Base-by-base conservation (phyloP, 53 echinoderm and acorn worm genomes). In the Holothuria scabra region DNA sequence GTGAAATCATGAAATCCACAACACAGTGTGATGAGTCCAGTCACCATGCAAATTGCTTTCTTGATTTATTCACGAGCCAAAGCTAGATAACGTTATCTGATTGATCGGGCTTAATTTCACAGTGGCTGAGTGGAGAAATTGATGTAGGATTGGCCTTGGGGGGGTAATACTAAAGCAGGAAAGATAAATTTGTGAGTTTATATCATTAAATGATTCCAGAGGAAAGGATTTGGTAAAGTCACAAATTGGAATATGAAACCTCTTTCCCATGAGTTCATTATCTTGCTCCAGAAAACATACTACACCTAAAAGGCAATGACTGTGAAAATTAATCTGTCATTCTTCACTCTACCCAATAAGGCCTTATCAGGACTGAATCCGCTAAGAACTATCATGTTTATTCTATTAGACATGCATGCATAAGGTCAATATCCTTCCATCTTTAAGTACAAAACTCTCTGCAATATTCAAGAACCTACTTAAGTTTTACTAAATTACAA, bases 61-160 rank as follows among this genome's bases (percentile, higher is more conserved):
- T 81, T 81, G 82, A 81, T 81, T 81, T 81, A 81, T 81, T 81
- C 82, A 81, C 82, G 65, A 81, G 82, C 82, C 48, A 41, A 46
- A 64, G 82, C 62, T 81, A 81, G 82, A 81, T 81, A 81, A 81
- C 82, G 64, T 81, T 81, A 81, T 81, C 82, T 81, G 82, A 81
- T 81, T 81, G 82, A 81, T 81, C 82, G 82, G 82, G 46, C 62
- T 81, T 81, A 81, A 81, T 81, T 81, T 81, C 82, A 81, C 82
- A 81, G 82, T 81, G 82, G 82, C 82, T 81, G 82, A 81, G 82
- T 81, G 82, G 82, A 81, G 82, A 81, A 81, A 81, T 81, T 81
- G 82, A 81, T 81, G 82, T 81, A 38, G 82, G 82, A 81, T 81
- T 81, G 82, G 82, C 82, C 82, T 81, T 81, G 82, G 82, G 82